A percentile compares a stretch with the other conserved stretches of the same genome.
phyloP scores from a whole-genome alignment of 2,888 invertebrate genomes.

The Axea sp. region DNA sequence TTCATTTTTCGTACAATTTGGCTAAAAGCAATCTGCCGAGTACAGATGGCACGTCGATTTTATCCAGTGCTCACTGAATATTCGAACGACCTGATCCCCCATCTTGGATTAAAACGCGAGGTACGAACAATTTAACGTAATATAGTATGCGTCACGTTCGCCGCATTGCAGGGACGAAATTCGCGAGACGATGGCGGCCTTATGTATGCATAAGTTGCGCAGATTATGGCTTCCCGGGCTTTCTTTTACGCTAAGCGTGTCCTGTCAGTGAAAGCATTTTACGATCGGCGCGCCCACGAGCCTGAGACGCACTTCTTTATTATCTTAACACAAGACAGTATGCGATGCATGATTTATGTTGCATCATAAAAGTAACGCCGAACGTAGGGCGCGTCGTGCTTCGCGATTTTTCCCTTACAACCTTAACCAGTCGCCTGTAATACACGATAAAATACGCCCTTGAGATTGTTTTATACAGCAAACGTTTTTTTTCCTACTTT shows the following conservation, averaged over 20 bases:
- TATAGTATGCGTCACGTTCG: constrained; percentile 53
- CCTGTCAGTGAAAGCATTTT: constrained; percentile 74
- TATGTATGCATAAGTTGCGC: constrained; percentile 66
- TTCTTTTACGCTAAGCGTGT: constrained; percentile 70
- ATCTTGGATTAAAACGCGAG: constrained; percentile 41
- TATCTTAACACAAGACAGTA: constrained; percentile 70
- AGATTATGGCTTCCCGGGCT: constrained; percentile 67
- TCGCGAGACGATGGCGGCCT: constrained; percentile 34
- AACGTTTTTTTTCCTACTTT: constrained; percentile 19
- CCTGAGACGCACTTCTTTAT: constrained; percentile 67
- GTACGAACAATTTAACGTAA: constrained; percentile 53
- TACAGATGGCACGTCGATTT: constrained; percentile 46
- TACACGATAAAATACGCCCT: constrained; percentile 70
- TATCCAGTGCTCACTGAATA: constrained; percentile 40
- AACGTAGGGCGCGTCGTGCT: constrained; percentile 61
- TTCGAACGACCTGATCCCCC: constrained; percentile 27
- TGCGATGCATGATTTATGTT: constrained; percentile 72
- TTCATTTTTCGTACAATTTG: constrained; percentile 54
- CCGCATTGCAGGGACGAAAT: constrained; percentile 21
- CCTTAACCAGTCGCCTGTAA: constrained; percentile 69
- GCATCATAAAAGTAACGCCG: constrained; percentile 72
- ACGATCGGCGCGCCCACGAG: constrained; percentile 65
- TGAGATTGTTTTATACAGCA: constrained; percentile 39
- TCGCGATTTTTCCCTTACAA: constrained; percentile 61
- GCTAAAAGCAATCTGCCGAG: constrained; percentile 47